Evolutionary conservation across 2,888 invertebrate genomes (phyloP).

Genomic region (Lepidochrysops patricia): DNA sequence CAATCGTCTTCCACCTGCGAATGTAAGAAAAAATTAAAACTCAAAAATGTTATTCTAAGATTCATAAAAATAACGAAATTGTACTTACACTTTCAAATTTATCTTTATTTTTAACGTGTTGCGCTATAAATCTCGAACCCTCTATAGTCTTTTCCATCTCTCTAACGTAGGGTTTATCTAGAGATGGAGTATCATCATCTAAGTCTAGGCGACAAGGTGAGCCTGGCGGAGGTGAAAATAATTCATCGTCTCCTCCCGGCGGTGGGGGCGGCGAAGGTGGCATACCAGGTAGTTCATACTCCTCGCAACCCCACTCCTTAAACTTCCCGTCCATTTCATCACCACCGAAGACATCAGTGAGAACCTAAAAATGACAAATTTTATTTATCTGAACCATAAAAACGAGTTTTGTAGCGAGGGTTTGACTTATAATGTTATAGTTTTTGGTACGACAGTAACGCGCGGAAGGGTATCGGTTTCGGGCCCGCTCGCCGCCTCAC

Average conservation of each 20-base stretch:
- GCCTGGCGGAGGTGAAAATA: conserved; percentile 85
- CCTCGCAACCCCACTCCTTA: conserved; percentile 76
- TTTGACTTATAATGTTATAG: conserved; percentile 28
- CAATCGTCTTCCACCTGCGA: conserved; percentile 95
- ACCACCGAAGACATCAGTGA: conserved; percentile 85
- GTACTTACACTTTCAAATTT: conserved; percentile 93
- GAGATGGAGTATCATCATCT: conserved; percentile 82
- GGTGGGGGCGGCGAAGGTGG: conserved; percentile 82
- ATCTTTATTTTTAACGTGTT: conserved; percentile 95
- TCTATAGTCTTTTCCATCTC: conserved; percentile 95
- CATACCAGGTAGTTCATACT: conserved; percentile 84
- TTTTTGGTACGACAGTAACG: conserved; percentile 67
- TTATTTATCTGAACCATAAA: background rate
- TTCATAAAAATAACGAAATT: background rate
- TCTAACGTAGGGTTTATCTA: conserved; percentile 86
- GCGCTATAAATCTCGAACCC: conserved; percentile 94
- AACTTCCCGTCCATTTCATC: conserved; percentile 67
- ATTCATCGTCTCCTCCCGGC: conserved; percentile 87
- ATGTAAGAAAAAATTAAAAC: conserved; percentile 23
- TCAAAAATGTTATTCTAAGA: conserved; percentile 1
- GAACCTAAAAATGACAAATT: conserved; percentile 64
- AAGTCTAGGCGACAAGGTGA: conserved; percentile 75
- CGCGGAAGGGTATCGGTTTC: conserved; percentile 59
- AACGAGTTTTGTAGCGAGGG: background rate
- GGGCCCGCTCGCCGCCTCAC: conserved; percentile 53